phyloP scores from a whole-genome alignment of 2,797 vertebrate species.

The Eulemur coronatus region DNA sequence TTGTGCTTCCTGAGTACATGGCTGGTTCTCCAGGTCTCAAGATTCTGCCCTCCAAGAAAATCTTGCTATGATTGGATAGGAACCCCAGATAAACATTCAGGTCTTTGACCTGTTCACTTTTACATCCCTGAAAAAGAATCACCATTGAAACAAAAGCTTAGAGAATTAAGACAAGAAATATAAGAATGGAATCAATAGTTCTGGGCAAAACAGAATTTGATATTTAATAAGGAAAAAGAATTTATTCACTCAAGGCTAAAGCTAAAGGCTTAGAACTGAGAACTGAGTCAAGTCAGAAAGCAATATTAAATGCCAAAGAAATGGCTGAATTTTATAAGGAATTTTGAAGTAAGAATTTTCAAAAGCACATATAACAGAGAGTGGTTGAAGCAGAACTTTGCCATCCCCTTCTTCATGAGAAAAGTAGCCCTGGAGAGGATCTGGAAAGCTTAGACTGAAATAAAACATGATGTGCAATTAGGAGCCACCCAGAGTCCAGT shows the following conservation, averaged over 20 bases:
- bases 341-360: background rate
- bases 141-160: slow-evolving; percentile 87
- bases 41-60: slow-evolving; percentile 86
- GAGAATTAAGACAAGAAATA: slow-evolving; percentile 91
- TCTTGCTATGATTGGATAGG: slow-evolving; percentile 94
- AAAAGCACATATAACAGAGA: slow-evolving; percentile 85
- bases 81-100: slow-evolving; percentile 92
- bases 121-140: slow-evolving; percentile 88
- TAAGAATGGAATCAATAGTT: slow-evolving; percentile 94
- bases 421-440: slow-evolving; percentile 86
- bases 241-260: slow-evolving; percentile 89
- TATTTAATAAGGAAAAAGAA: slow-evolving; percentile 92
- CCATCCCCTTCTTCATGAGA: slow-evolving; percentile 95
- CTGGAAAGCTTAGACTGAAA: slow-evolving; percentile 85
- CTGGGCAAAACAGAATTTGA: slow-evolving; percentile 91
- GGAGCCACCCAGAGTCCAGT: background rate
- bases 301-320: background rate
- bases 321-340: background rate
- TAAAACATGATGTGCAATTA: slow-evolving; percentile 53
- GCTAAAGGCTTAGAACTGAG: slow-evolving; percentile 86
- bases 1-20: background rate
- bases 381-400: slow-evolving; percentile 95
- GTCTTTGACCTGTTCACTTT: slow-evolving; percentile 92
- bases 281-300: slow-evolving; percentile 89
- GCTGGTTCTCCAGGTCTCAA: background rate